These are phyloP conservation scores for Iguana delicatissima DNA, from an alignment of 2,797 vertebrate species.

Conservation along the genomic window DNA sequence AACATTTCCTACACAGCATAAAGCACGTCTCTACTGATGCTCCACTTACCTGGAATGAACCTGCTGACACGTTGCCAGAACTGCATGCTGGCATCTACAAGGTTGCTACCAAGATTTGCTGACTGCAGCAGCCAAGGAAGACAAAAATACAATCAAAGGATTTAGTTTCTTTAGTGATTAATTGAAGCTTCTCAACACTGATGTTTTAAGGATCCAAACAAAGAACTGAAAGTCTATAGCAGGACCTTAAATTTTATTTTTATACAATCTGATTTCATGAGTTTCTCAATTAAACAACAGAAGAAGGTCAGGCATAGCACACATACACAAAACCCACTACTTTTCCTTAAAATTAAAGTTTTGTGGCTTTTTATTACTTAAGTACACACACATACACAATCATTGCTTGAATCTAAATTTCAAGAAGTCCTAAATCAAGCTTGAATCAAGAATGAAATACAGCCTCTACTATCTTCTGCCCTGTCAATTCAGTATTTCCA, in stretches of 20 bases:
- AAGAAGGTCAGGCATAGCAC: neutral
- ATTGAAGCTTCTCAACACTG: neutral
- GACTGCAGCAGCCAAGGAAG: slow-evolving; percentile 1
- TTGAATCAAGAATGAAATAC: neutral
- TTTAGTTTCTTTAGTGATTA: neutral
- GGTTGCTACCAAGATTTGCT: neutral
- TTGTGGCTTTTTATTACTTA: neutral
- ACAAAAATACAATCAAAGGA: slow-evolving; percentile 17
- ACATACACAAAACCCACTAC: neutral
- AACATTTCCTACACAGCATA: neutral
- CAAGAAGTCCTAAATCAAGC: neutral
- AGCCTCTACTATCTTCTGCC: neutral
- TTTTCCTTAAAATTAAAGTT: neutral
- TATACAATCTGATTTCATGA: neutral
- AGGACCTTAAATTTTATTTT: neutral
- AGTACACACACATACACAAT: neutral
- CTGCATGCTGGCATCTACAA: neutral
- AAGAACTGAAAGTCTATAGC: neutral
- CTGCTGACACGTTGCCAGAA: slow-evolving; percentile 11
- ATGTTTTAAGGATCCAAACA: neutral
- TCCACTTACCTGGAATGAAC: slow-evolving; percentile 14
- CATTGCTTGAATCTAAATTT: neutral
- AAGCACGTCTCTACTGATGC: slow-evolving; percentile 8
- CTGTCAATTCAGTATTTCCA: neutral
- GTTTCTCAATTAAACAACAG: neutral